Percentiles rank a stretch among this genome's conserved stretches.
These are phyloP conservation scores for Diloba caeruleocephala DNA, from an alignment of 2,888 invertebrate species.

Conservation along the genomic window DNA sequence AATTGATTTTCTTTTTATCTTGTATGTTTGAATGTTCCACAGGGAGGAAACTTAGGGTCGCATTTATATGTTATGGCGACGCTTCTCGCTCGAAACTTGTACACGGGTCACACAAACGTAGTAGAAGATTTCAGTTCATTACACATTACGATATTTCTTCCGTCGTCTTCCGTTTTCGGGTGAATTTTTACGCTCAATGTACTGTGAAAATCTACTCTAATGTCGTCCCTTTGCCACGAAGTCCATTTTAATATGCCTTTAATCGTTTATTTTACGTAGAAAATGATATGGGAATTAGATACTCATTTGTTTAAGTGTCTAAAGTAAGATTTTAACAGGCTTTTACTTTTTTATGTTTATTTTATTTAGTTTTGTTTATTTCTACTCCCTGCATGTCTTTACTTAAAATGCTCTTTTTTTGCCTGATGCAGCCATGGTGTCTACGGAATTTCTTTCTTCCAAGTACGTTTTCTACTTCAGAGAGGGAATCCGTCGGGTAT, in stretches of 20 bases:
- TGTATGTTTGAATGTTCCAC: slow-evolving; percentile 44
- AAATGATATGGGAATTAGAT: slow-evolving; percentile 42
- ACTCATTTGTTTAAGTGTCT: too few relatives aligned
- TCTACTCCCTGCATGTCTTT: too few relatives aligned
- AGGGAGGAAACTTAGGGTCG: slow-evolving; percentile 51
- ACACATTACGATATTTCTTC: slow-evolving; percentile 68
- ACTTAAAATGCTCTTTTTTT: too few relatives aligned
- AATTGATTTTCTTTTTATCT: slow-evolving; percentile 52
- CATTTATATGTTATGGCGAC: slow-evolving; percentile 48
- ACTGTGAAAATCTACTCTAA: slow-evolving; percentile 67
- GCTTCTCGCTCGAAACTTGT: slow-evolving; percentile 55
- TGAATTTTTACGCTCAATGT: slow-evolving; percentile 70
- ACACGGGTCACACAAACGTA: slow-evolving; percentile 53
- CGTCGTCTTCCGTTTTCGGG: slow-evolving; percentile 56
- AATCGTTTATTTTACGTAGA: slow-evolving; percentile 57
- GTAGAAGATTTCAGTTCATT: slow-evolving; percentile 70
- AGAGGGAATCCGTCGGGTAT: slow-evolving; percentile 20
- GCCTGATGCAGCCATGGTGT: too few relatives aligned
- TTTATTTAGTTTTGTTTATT: too few relatives aligned
- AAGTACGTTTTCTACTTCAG: slow-evolving; percentile 15
- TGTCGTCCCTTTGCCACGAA: slow-evolving; percentile 54
- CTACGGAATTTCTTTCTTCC: slow-evolving; percentile 2
- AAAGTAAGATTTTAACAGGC: slow-evolving; percentile 16
- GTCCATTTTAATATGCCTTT: slow-evolving; percentile 56
- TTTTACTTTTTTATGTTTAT: slow-evolving; percentile 24